phyloP scores from a whole-genome alignment of 2,797 vertebrate species.

The Mus spretus region DNA sequence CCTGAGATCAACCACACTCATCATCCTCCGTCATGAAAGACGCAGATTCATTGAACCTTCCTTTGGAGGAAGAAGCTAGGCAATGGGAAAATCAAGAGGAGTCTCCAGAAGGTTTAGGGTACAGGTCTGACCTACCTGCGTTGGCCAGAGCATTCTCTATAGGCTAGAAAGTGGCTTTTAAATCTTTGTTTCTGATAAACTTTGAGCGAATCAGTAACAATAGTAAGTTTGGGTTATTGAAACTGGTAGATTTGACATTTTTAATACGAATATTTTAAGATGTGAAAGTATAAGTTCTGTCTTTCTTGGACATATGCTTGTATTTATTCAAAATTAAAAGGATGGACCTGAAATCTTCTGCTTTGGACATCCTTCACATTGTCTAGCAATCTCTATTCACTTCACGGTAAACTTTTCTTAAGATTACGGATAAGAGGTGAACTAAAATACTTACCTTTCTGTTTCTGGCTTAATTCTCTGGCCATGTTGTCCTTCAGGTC shows the following conservation, averaged over 20 bases:
- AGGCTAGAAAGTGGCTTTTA: background rate
- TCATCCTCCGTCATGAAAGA: background rate
- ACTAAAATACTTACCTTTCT: background rate
- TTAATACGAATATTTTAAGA: background rate
- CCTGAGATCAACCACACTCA: background rate
- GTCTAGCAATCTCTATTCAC: background rate
- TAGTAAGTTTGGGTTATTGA: background rate
- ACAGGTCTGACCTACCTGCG: background rate
- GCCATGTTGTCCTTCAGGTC: background rate
- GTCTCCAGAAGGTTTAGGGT: rapidly evolving
- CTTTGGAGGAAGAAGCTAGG: background rate
- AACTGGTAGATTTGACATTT: background rate
- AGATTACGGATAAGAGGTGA: too few species aligned
- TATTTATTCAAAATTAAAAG: background rate
- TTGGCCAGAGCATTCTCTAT: background rate
- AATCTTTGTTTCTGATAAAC: background rate
- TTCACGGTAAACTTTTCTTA: background rate
- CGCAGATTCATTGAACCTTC: background rate
- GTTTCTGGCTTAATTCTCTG: background rate
- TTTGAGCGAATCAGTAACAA: background rate
- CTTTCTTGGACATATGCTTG: background rate
- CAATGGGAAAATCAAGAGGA: background rate
- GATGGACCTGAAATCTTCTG: background rate
- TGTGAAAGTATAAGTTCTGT: background rate
- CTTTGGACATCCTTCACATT: background rate